Evolutionary conservation across 2,888 invertebrate genomes (phyloP).

Genomic region (Hydropsyche betteni): DNA sequence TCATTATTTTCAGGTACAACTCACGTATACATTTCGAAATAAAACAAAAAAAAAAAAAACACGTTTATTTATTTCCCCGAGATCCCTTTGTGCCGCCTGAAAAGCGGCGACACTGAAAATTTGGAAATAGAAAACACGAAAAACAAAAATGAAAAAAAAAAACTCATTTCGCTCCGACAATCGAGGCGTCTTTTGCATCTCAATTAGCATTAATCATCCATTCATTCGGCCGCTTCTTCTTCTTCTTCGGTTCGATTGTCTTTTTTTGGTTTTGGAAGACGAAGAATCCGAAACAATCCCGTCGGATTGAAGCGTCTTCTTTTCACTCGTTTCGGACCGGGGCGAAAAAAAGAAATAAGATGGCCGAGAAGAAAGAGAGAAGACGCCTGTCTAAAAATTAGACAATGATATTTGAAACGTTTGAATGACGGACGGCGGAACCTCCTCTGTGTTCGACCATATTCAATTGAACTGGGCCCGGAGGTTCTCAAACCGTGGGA

Average conservation of each 20-base stretch:
- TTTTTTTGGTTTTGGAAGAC: slow-evolving; percentile 1
- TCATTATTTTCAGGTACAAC: neutral
- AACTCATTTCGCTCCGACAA: slow-evolving; percentile 40
- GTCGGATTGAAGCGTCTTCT: slow-evolving; percentile 25
- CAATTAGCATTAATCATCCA: slow-evolving; percentile 51
- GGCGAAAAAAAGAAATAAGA: slow-evolving; percentile 10
- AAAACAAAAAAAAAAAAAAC: no score
- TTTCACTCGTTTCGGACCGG: neutral
- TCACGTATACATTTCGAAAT: no score
- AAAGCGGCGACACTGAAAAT: neutral
- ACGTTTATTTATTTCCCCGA: slow-evolving; percentile 2
- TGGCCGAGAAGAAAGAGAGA: slow-evolving; percentile 24
- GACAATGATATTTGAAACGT: slow-evolving; percentile 50
- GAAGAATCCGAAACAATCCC: slow-evolving; percentile 35
- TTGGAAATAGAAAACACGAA: slow-evolving; percentile 8
- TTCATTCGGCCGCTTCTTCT: slow-evolving; percentile 34
- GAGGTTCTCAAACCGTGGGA: neutral
- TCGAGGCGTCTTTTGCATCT: slow-evolving; percentile 47
- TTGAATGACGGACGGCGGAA: slow-evolving; percentile 47
- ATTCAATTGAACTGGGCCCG: slow-evolving; percentile 18
- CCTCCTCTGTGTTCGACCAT: slow-evolving; percentile 38
- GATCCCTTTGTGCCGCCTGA: slow-evolving; percentile 21
- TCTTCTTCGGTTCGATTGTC: slow-evolving; percentile 24
- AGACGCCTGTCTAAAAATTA: slow-evolving; percentile 47
- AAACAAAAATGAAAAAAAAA: neutral